These are phyloP conservation scores for Hyposoter didymator DNA, from an alignment of 2,888 invertebrate species.

Conservation along the genomic window DNA sequence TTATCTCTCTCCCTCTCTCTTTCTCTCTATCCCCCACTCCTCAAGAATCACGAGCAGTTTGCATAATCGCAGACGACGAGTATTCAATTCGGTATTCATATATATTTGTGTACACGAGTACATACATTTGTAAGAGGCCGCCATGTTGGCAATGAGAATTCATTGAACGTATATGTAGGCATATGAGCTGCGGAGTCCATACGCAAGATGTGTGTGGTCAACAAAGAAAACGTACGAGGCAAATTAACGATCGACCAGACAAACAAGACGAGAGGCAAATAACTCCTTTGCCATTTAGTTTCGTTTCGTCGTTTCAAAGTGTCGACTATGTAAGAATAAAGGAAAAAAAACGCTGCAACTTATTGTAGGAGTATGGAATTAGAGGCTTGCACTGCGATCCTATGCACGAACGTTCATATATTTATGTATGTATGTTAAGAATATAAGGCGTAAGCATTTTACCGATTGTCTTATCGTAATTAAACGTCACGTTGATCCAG, in stretches of 20 bases:
- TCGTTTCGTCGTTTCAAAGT: neutral
- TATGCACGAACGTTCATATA: neutral
- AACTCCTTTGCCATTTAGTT: constrained; percentile 36
- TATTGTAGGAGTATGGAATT: neutral
- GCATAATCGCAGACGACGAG: constrained; percentile 53
- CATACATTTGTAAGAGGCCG: constrained; percentile 27
- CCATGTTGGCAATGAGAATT: constrained; percentile 61
- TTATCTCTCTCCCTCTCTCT: constrained; percentile 41
- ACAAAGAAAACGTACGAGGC: constrained; percentile 44
- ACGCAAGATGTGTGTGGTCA: constrained; percentile 26
- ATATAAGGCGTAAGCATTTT: neutral
- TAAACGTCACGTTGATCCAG: constrained; percentile 46
- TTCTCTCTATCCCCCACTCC: constrained; percentile 23
- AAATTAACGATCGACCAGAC: constrained; percentile 51
- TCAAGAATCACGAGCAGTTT: constrained; percentile 58
- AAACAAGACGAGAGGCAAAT: constrained; percentile 34
- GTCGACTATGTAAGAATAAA: neutral
- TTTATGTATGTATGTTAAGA: neutral
- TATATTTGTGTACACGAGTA: neutral
- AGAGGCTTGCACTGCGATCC: constrained; percentile 4
- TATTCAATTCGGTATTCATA: constrained; percentile 47
- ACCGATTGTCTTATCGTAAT: constrained; percentile 52
- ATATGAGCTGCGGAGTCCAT: neutral
- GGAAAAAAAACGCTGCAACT: neutral
- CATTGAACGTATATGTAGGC: constrained; percentile 41